Evolutionary conservation across 1,140 invertebrate genomes (phyloP), one percentile per base, ranked within the genome.

Genomic region (Spodoptera litura): DNA sequence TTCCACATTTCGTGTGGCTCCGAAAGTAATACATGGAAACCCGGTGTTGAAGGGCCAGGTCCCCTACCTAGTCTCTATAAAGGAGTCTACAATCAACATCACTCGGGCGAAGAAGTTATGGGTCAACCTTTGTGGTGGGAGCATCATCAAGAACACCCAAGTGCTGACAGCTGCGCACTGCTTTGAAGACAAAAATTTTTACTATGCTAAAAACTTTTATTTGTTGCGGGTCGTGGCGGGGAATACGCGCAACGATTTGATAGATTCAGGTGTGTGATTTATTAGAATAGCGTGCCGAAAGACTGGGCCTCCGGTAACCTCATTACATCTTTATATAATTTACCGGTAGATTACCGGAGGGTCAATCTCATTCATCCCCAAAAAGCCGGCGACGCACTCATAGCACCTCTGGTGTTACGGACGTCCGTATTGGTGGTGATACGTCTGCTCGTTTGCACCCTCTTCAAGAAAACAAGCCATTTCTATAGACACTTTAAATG

Each of bases 141-240:
- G 88, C 66, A 91, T 92, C 13, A 92, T 92, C 15, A 55, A 78
- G 13, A 31, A 2, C 3, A 31, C 31, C 3, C 31, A 31, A 11
- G 85, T 92, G 1, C 44, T 92, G 3, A 89, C 90, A 52, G 90
- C 90, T 0, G 90, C 90, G 0, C 90, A 92, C 62, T 92, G 90
- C 55, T 92, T 92, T 31, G 90, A 92, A 83, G 79, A 75, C 2
- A 76, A 84, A n/a, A 59, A 89, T 58, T 92, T 85, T 62, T 84
- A 75, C 27, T 91, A 87, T 51, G 55, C 68, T 0, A 79, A 73
- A 38, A 59, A 84, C 20, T 84, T 85, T 3, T 12, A 85, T 0
- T 51, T 62, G n/a, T 68, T 91, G 13, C 80, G 87, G 8, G 72
- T 88, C 1, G 89, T 91, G 0, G 90, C 88, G 2, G 90, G 90